These are phyloP conservation scores for Drosophila asahinai DNA, from an alignment of 1,140 invertebrate genomes.

Conservation along the genomic window DNA sequence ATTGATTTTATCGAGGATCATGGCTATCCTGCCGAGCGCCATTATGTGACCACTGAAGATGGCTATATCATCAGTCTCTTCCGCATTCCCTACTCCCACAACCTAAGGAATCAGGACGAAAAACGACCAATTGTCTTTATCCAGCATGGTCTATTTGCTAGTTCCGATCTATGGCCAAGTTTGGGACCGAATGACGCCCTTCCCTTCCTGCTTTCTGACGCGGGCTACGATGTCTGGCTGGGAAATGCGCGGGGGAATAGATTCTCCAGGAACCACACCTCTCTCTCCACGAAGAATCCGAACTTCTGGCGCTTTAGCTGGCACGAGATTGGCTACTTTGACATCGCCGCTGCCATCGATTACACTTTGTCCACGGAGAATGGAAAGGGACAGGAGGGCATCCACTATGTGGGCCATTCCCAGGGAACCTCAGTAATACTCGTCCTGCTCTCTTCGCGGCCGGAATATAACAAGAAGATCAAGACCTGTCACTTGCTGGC, in stretches of 20 bases:
- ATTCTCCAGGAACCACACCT: slow-evolving; percentile 87
- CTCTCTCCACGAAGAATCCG: slow-evolving; percentile 76
- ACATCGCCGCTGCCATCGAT: slow-evolving; percentile 89
- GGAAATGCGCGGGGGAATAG: slow-evolving; percentile 89
- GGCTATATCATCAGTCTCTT: slow-evolving; percentile 86
- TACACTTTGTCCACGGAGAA: slow-evolving; percentile 86
- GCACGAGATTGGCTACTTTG: slow-evolving; percentile 89
- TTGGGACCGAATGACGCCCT: slow-evolving; percentile 84
- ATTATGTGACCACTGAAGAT: slow-evolving; percentile 85
- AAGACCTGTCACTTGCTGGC: slow-evolving; percentile 87
- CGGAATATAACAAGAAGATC: slow-evolving; percentile 89
- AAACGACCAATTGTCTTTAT: slow-evolving; percentile 86
- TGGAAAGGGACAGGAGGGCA: slow-evolving; percentile 83
- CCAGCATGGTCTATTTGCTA: slow-evolving; percentile 88
- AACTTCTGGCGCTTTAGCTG: slow-evolving; percentile 86
- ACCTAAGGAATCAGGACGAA: slow-evolving; percentile 28
- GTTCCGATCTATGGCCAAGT: slow-evolving; percentile 86
- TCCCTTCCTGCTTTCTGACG: slow-evolving; percentile 88
- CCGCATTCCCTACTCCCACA: slow-evolving; percentile 85
- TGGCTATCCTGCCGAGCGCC: slow-evolving; percentile 86
- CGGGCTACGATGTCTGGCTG: slow-evolving; percentile 90
- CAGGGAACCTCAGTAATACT: slow-evolving; percentile 87
- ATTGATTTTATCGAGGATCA: slow-evolving; percentile 31
- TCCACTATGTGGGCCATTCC: slow-evolving; percentile 85
- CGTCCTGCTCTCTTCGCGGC: slow-evolving; percentile 87